Evolutionary conservation across 53 echinoderm and acorn worm genomes (phyloP).

Genomic region (Holothuria scabra): DNA sequence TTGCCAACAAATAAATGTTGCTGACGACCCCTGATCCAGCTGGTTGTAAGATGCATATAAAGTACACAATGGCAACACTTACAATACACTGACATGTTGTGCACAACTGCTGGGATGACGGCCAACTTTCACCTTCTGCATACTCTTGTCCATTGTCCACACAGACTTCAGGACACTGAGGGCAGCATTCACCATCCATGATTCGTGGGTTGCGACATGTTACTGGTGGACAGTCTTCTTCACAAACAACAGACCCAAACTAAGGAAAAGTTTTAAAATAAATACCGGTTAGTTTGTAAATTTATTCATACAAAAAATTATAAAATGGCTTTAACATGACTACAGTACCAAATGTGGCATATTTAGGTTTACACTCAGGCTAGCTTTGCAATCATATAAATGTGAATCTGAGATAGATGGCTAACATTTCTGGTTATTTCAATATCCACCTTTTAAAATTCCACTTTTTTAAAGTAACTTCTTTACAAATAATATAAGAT

Average conservation of each 20-base stretch:
- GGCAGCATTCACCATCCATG: constrained; percentile 85
- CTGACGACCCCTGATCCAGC: too few relatives aligned
- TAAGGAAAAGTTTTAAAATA: background rate
- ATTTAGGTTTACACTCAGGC: too few relatives aligned
- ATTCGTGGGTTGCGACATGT: constrained; percentile 72
- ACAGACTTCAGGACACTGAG: constrained; percentile 78
- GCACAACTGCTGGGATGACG: constrained; percentile 53
- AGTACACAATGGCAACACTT: background rate
- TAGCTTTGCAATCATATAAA: too few relatives aligned
- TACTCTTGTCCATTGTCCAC: constrained; percentile 76
- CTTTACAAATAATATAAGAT: too few relatives aligned
- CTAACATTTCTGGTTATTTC: too few relatives aligned
- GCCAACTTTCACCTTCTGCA: constrained; percentile 75
- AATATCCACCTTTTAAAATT: too few relatives aligned
- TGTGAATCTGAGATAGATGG: too few relatives aligned
- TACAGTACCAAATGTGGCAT: too few relatives aligned
- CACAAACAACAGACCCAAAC: constrained; percentile 73
- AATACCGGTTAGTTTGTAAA: background rate
- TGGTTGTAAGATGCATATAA: too few relatives aligned
- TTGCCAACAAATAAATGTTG: too few relatives aligned
- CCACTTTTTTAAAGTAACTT: too few relatives aligned
- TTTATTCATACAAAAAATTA: background rate
- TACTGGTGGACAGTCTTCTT: constrained; percentile 64
- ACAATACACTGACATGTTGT: constrained; percentile 65
- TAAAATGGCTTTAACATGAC: too few relatives aligned